Evolutionary conservation across 2,797 vertebrate genomes (phyloP).

Genomic region (Euthynnus affinis): DNA sequence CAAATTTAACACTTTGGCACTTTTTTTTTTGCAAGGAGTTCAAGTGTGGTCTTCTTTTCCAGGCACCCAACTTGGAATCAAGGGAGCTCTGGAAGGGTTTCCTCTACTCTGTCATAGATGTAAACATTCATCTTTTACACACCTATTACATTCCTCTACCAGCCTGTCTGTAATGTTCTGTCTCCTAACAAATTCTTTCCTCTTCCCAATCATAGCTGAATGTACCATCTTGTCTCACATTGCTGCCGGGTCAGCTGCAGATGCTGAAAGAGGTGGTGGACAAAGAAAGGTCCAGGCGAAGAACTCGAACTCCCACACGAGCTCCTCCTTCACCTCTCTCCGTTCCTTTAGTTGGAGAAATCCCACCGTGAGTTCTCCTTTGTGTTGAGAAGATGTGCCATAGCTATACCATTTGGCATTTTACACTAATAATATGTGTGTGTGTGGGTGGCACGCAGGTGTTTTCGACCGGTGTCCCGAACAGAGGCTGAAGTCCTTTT

Average conservation of each 20-base stretch:
- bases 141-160: not conserved
- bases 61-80: conserved; percentile 89
- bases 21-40: not conserved
- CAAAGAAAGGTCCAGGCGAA: conserved; percentile 87
- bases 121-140: conserved; percentile 66
- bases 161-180: not conserved
- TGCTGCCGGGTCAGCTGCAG: conserved; percentile 91
- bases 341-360: conserved; percentile 86
- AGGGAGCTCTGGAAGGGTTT: conserved; percentile 94
- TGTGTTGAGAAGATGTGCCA: not conserved
- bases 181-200: not conserved
- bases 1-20: not conserved
- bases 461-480: conserved; percentile 89
- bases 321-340: conserved; percentile 85
- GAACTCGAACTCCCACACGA: conserved; percentile 81
- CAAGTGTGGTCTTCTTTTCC: conserved; percentile 19
- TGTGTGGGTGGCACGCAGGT: conserved; percentile 76
- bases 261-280: conserved; percentile 90
- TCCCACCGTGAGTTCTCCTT: conserved; percentile 82
- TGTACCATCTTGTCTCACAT: conserved; percentile 85
- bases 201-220: conserved; percentile 80
- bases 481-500: conserved; percentile 90
- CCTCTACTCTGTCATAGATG: conserved; percentile 90
- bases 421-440: not conserved
- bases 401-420: not conserved